Percentiles rank a stretch among this genome's conserved stretches.
phyloP scores from a whole-genome alignment of 92 coral and sea anemone species.

The Zoanthus gigantus region DNA sequence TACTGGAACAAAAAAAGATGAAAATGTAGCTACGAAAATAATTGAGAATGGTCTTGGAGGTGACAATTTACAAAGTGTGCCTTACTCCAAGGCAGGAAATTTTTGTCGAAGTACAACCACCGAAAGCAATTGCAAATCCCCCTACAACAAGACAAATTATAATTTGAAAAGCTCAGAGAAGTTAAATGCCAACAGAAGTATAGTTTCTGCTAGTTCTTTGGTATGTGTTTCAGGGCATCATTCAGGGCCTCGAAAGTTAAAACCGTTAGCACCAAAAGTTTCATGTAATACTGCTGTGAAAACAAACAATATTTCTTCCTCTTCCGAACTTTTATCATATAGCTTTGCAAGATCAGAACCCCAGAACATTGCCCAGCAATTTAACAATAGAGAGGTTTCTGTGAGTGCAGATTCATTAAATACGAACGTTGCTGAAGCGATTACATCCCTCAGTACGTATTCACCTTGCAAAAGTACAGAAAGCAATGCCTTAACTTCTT shows the following conservation, averaged over 20 bases:
- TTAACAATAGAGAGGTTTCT: constrained; percentile 1
- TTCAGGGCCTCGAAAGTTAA: constrained; percentile 14
- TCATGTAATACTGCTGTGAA: background rate
- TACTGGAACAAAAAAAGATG: constrained; percentile 1
- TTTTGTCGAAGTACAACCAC: background rate
- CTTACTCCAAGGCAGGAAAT: background rate
- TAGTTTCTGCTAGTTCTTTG: background rate
- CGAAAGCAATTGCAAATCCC: background rate
- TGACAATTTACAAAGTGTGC: background rate
- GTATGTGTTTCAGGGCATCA: background rate
- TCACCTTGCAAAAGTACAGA: background rate
- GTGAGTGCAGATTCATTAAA: background rate
- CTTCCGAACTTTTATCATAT: background rate
- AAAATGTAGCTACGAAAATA: background rate
- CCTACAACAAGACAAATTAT: background rate
- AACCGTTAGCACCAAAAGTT: constrained; percentile 17
- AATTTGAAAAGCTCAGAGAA: background rate
- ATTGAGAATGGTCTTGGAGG: constrained; percentile 9
- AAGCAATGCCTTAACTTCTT: background rate
- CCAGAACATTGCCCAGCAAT: constrained; percentile 2
- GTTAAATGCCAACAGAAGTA: background rate
- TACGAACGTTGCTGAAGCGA: too few species aligned
- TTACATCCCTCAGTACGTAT: background rate
- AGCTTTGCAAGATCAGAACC: background rate
- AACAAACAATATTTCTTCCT: background rate